Evolutionary conservation across 2,888 invertebrate genomes (phyloP), one percentile per base, ranked within the genome.

Genomic region (Parnassius glacialis): DNA sequence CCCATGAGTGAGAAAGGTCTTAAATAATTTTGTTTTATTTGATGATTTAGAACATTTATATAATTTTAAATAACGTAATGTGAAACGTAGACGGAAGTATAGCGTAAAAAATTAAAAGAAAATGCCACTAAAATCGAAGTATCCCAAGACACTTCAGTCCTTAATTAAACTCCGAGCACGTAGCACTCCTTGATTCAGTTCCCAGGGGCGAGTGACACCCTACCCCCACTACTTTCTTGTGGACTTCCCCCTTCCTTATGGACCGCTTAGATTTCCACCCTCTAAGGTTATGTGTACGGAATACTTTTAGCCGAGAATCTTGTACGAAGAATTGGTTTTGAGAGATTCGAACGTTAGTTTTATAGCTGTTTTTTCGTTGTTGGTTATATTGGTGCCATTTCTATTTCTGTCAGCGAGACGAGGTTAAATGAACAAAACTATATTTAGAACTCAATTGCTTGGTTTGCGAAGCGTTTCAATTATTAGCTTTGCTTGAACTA

Each of bases 251-350:
- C 84, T 76, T 84, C 86, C 90, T 90, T 89, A 89, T 89, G 90
- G 88, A 86, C 87, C 87, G 90, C 90, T 90, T 90, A 90, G 90
- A 91, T 90, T 90, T 90, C 85, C 87, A 79, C 88, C 89, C 87
- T 80, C 81, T 64, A 78, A 81, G 80, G 81, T 83, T 85, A 84
- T 90, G 90, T 86, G 89, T 83, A 87, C 80, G 81, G 90, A 90
- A 91, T 90, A 88, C 85, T 85, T 81, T 81, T 84, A 85, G 84
- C 80, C 85, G 83, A 82, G 90, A 90, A 90, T 90, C 90, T 90
- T 89, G 87, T 87, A 84, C 81, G 78, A 81, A 79, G 89, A 87
- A 89, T 88, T 86, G 87, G 84, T 86, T 86, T 87, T 82, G 83
- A 84, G 83, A 84, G 90, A 87, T 89, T 87, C 85, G 84, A 81